Conservation (phyloP, 1,140 invertebrate genomes). For the Brachionus angularis region DNA sequence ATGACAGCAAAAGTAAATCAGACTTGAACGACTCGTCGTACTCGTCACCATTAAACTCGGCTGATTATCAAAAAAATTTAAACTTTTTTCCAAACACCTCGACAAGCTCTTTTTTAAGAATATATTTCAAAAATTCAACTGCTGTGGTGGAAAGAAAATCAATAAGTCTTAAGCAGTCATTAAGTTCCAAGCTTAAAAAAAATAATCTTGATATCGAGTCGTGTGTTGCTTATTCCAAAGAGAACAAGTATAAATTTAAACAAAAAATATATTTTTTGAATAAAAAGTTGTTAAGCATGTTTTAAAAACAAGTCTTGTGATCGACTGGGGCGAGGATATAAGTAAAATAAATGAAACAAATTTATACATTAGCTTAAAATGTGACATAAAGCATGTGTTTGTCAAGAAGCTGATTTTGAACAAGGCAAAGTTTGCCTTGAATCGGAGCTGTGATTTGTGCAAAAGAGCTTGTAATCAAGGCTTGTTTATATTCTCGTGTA, state of each 20-base stretch:
- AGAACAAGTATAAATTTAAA: conserved; percentile 14
- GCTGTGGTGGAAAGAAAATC: conserved; percentile 15
- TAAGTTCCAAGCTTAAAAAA: not conserved
- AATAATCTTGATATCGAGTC: not conserved
- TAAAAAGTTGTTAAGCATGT: no score
- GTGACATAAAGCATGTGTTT: not conserved
- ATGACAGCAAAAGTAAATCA: no score
- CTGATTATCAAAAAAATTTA: no score
- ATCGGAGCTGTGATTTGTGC: not conserved
- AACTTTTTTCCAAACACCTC: no score
- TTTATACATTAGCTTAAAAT: not conserved
- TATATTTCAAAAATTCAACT: not conserved
- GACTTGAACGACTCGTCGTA: no score
- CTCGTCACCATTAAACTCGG: no score
- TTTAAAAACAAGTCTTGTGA: not conserved
- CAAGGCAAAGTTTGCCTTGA: conserved; percentile 1
- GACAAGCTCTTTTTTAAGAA: conserved; percentile 18
- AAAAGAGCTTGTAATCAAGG: not conserved
- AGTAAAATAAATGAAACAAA: not conserved
- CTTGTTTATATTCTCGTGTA: not conserved
- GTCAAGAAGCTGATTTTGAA: not conserved
- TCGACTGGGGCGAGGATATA: not conserved
- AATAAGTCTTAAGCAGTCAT: not conserved
- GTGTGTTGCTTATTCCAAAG: conserved; percentile 13
- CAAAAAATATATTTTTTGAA: not conserved